Conservation (phyloP, 2,888 invertebrate species). For the Iphiclides podalirius region DNA sequence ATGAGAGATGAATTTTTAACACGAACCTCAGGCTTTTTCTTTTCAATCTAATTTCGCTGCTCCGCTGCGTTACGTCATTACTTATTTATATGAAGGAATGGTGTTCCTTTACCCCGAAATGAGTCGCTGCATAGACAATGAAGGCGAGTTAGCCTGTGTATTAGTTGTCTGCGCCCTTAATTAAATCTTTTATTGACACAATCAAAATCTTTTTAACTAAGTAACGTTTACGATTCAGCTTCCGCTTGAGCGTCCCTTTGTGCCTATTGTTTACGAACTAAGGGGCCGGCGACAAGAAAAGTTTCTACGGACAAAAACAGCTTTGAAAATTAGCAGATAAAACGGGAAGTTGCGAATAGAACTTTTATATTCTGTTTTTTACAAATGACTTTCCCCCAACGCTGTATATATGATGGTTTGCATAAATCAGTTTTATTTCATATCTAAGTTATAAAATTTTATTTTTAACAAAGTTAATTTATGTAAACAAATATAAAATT, state of each 20-base stretch:
- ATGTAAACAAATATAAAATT: too few relatives aligned
- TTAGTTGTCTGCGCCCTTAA: conserved; percentile 6
- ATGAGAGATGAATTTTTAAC: conserved; percentile 34
- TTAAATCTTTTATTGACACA: conserved; percentile 19
- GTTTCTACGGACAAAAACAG: conserved; percentile 9
- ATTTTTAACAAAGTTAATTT: too few relatives aligned
- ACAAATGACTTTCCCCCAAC: neutral
- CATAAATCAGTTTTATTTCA: too few relatives aligned
- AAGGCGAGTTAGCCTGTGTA: conserved; percentile 21
- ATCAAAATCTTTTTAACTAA: conserved; percentile 20
- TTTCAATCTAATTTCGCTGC: conserved; percentile 45
- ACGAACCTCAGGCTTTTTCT: conserved; percentile 37
- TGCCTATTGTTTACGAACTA: conserved; percentile 23
- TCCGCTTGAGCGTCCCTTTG: conserved; percentile 14
- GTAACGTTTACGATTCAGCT: conserved; percentile 17
- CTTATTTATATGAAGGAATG: conserved; percentile 52
- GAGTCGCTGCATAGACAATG: conserved; percentile 50
- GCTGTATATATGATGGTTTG: too few relatives aligned
- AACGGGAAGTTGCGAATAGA: neutral
- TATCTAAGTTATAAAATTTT: too few relatives aligned
- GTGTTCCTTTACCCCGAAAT: conserved; percentile 47
- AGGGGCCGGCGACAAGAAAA: conserved; percentile 10
- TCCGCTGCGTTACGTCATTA: conserved; percentile 42
- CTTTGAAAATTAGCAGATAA: conserved; percentile 18
- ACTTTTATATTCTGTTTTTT: neutral